phyloP scores from a whole-genome alignment of 2,888 invertebrate genomes.

The Leuctra nigra region DNA sequence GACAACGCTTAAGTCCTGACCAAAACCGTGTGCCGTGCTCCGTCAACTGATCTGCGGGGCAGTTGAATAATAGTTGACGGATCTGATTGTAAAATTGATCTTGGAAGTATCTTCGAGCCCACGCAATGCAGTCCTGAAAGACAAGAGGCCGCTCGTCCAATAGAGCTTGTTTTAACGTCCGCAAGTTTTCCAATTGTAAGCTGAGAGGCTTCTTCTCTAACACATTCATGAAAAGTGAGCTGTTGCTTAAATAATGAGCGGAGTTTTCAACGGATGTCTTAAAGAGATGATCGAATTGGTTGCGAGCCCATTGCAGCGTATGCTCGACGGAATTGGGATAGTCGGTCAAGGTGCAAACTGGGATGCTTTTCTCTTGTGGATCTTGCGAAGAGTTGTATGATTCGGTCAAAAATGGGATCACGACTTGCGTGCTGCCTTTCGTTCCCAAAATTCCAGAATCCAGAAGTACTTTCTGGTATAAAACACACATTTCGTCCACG shows the following conservation, averaged over 20 bases:
- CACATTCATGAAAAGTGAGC: constrained; percentile 73
- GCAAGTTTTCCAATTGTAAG: constrained; percentile 81
- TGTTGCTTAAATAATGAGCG: constrained; percentile 70
- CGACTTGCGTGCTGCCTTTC: constrained; percentile 94
- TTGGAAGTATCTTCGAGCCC: constrained; percentile 79
- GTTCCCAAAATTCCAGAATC: constrained; percentile 99
- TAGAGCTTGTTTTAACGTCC: constrained; percentile 75
- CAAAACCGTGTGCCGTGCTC: constrained; percentile 90
- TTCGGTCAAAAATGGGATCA: constrained; percentile 93
- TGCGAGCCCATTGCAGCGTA: constrained; percentile 87
- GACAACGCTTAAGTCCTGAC: constrained; percentile 97
- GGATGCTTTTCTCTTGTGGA: constrained; percentile 98
- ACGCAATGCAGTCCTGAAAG: constrained; percentile 80
- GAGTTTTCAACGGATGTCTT: constrained; percentile 85
- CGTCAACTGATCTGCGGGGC: constrained; percentile 87
- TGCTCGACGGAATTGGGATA: constrained; percentile 99
- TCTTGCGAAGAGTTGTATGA: constrained; percentile 97
- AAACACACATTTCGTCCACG: constrained; percentile 97
- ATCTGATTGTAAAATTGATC: constrained; percentile 94
- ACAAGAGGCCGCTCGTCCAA: constrained; percentile 75
- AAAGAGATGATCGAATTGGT: constrained; percentile 90
- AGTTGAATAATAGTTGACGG: constrained; percentile 91
- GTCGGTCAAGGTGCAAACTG: constrained; percentile 96
- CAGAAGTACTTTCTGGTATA: constrained; percentile 90
- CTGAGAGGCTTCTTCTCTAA: constrained; percentile 80